phyloP scores from a whole-genome alignment of 2,797 vertebrate genomes.

The Acrossocheilus fasciatus region DNA sequence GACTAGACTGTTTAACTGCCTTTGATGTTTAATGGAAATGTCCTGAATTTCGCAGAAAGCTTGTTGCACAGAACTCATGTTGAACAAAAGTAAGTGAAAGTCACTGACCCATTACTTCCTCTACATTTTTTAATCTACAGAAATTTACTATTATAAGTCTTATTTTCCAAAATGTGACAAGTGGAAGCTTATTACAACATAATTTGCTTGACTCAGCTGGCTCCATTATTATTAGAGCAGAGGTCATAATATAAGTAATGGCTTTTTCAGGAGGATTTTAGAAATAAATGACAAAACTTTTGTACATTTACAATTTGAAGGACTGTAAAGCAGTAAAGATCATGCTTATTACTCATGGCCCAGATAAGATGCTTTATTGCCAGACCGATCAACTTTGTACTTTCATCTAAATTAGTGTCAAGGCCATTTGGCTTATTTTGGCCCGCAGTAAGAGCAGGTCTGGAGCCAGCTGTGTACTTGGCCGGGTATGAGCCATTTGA shows the following conservation, averaged over 20 bases:
- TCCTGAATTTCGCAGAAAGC: slow-evolving; percentile 15
- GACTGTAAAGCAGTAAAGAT: slow-evolving; percentile 35
- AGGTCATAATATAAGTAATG: background rate
- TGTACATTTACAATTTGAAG: slow-evolving; percentile 9
- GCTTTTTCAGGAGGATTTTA: slow-evolving; percentile 34
- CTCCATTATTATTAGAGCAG: slow-evolving; percentile 2
- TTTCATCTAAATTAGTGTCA: slow-evolving; percentile 52
- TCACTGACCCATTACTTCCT: slow-evolving; percentile 10
- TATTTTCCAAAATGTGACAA: slow-evolving; percentile 18
- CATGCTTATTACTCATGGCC: slow-evolving; percentile 29
- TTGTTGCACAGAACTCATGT: slow-evolving; percentile 19
- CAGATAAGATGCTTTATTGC: slow-evolving; percentile 53
- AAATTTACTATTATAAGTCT: background rate
- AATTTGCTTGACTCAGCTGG: slow-evolving; percentile 15
- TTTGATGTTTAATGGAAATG: slow-evolving; percentile 23
- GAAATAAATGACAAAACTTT: slow-evolving; percentile 32
- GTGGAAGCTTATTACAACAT: background rate
- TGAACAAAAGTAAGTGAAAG: background rate
- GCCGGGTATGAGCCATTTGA: slow-evolving; percentile 43
- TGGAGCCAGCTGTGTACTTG: slow-evolving; percentile 32
- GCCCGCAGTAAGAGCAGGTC: slow-evolving; percentile 35
- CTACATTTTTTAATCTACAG: background rate
- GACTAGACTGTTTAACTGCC: slow-evolving; percentile 6
- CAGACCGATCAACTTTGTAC: slow-evolving; percentile 29
- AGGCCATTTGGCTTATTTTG: slow-evolving; percentile 12